Conservation (phyloP, 2,888 invertebrate species). For the Oscheius sp. region DNA sequence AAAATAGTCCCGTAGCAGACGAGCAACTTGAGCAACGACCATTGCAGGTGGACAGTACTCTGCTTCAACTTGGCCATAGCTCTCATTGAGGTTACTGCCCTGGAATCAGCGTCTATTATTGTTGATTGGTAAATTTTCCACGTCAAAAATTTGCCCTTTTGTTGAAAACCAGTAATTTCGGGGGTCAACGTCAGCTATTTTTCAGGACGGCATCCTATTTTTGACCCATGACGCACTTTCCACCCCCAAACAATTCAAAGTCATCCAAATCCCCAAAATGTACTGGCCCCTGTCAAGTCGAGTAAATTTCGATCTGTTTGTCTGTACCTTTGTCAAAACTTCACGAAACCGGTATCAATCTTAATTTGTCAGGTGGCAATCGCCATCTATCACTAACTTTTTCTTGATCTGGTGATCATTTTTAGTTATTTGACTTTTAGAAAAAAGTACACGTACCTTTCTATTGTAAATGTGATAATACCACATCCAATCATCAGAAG, state of each 20-base stretch:
- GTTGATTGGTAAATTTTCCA: background rate
- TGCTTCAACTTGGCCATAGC: conserved; percentile 9
- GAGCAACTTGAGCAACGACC: conserved; percentile 21
- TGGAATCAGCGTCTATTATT: background rate
- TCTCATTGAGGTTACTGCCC: conserved; percentile 12
- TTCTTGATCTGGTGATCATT: background rate
- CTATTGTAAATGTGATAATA: conserved; percentile 13
- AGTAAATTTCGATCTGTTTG: too few relatives aligned
- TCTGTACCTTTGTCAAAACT: background rate
- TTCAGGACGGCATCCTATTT: too few relatives aligned
- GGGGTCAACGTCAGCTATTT: too few relatives aligned
- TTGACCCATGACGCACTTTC: too few relatives aligned
- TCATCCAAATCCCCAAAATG: too few relatives aligned
- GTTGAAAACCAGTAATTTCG: too few relatives aligned
- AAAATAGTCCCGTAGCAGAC: conserved; percentile 26
- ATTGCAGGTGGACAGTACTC: conserved; percentile 21
- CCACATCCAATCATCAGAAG: conserved; percentile 18
- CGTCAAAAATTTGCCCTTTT: too few relatives aligned
- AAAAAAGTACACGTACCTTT: conserved; percentile 3
- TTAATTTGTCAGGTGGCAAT: background rate
- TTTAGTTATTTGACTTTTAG: background rate
- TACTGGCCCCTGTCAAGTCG: too few relatives aligned
- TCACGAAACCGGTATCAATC: background rate
- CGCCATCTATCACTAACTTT: background rate
- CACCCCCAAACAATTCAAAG: too few relatives aligned